These are phyloP conservation scores for Drosophila lacteicornis DNA, from an alignment of 1,140 invertebrate species.

Conservation along the genomic window DNA sequence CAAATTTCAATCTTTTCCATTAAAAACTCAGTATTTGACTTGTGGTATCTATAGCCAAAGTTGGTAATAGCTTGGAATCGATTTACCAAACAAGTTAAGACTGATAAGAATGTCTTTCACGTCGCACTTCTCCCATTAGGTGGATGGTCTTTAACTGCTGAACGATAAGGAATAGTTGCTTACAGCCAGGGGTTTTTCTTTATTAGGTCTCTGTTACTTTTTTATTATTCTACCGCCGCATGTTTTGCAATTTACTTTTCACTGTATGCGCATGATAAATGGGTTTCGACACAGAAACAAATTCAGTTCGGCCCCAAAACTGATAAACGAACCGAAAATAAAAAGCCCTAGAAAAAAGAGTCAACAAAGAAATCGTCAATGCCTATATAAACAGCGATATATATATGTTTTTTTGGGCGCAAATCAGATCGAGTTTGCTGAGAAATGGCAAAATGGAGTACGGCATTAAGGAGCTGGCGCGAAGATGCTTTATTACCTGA, in stretches of 20 bases:
- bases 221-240: constrained; percentile 46
- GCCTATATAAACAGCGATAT: constrained; percentile 14
- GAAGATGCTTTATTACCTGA: constrained; percentile 60
- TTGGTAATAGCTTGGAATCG: constrained; percentile 36
- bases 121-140: constrained; percentile 11
- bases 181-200: constrained; percentile 15
- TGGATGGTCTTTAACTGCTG: constrained; percentile 13
- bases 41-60: constrained; percentile 21
- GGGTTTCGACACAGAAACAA: constrained; percentile 52
- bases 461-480: constrained; percentile 13
- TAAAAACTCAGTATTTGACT: background rate
- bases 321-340: constrained; percentile 52
- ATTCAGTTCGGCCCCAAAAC: constrained; percentile 47
- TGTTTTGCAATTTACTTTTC: constrained; percentile 64
- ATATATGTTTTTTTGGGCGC: background rate
- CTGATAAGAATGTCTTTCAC: constrained; percentile 40
- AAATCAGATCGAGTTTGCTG: constrained; percentile 55
- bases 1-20: background rate
- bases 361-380: constrained; percentile 46
- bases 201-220: constrained; percentile 19
- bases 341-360: constrained; percentile 19
- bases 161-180: constrained; percentile 36
- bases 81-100: constrained; percentile 21
- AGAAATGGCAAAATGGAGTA: constrained; percentile 61
- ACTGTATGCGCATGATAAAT: constrained; percentile 58